Conservation (phyloP, 2,113 vertebrate genomes). For the Syngnathus floridae region DNA sequence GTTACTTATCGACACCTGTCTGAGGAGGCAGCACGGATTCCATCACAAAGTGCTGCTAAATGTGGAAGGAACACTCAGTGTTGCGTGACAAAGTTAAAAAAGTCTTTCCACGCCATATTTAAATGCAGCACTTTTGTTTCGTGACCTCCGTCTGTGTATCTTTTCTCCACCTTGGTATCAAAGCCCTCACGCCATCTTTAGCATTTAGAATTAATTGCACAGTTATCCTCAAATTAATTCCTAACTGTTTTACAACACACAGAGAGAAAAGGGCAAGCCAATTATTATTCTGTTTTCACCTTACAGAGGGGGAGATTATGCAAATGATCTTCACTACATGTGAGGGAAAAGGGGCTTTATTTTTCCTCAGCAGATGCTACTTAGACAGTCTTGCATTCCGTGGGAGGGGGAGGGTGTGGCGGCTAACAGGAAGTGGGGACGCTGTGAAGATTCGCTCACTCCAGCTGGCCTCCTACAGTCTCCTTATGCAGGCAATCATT, state of each 20-base stretch:
- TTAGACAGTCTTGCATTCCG: constrained; percentile 60
- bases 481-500: constrained; percentile 62
- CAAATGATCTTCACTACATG: constrained; percentile 77
- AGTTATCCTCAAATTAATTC: constrained; percentile 82
- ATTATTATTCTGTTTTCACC: constrained; percentile 82
- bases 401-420: constrained; percentile 10
- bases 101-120: constrained; percentile 9
- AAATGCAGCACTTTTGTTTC: constrained; percentile 53
- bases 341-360: constrained; percentile 71
- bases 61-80: constrained; percentile 11
- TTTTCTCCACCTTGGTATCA: constrained; percentile 56
- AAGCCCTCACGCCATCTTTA: constrained; percentile 67
- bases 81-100: too few species aligned
- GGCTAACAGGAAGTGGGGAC: constrained; percentile 62
- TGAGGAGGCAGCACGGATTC: constrained; percentile 29
- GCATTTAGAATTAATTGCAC: constrained; percentile 80
- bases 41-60: constrained; percentile 22
- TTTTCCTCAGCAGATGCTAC: constrained; percentile 73
- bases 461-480: constrained; percentile 66
- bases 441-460: constrained; percentile 66
- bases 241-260: constrained; percentile 82
- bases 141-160: constrained; percentile 62
- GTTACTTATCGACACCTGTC: constrained; percentile 47
- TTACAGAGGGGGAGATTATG: constrained; percentile 80
- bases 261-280: constrained; percentile 80